Evolutionary conservation across 2,113 vertebrate genomes (phyloP).

Genomic region (Melanotaenia duboulayi): DNA sequence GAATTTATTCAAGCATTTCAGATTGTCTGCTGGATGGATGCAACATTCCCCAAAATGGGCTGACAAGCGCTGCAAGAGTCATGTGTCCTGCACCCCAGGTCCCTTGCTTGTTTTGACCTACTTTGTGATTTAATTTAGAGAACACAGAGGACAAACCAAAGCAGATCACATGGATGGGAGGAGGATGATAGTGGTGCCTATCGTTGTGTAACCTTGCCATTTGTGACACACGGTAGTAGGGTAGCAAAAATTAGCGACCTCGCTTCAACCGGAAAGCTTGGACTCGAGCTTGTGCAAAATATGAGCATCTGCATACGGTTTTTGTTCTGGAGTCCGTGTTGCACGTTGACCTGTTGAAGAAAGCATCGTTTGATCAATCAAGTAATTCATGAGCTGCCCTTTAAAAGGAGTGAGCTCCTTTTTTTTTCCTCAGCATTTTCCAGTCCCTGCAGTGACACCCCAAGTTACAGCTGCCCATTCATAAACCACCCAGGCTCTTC

Average conservation of each 20-base stretch:
- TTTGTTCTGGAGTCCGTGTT: not conserved
- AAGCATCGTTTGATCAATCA: not conserved
- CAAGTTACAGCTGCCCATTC: constrained; percentile 49
- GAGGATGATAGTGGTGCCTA: constrained; percentile 36
- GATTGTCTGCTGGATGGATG: constrained; percentile 1
- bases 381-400: not conserved
- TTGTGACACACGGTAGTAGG: constrained; percentile 45
- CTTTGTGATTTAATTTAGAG: constrained; percentile 67
- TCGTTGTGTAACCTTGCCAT: constrained; percentile 63
- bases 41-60: constrained; percentile 17
- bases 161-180: constrained; percentile 45
- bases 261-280: constrained; percentile 9
- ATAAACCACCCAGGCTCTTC: constrained; percentile 50
- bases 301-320: not conserved
- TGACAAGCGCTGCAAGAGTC: constrained; percentile 17
- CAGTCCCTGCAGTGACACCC: constrained; percentile 11
- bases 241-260: constrained; percentile 11
- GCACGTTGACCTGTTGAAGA: constrained; percentile 23
- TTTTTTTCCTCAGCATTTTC: not conserved
- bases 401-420: not conserved
- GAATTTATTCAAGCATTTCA: not conserved
- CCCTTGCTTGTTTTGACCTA: constrained; percentile 62
- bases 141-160: constrained; percentile 39
- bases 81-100: constrained; percentile 24
- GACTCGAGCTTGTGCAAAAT: not conserved